Conservation (phyloP, 1,140 invertebrate genomes). For the Heliconius hewitsoni region DNA sequence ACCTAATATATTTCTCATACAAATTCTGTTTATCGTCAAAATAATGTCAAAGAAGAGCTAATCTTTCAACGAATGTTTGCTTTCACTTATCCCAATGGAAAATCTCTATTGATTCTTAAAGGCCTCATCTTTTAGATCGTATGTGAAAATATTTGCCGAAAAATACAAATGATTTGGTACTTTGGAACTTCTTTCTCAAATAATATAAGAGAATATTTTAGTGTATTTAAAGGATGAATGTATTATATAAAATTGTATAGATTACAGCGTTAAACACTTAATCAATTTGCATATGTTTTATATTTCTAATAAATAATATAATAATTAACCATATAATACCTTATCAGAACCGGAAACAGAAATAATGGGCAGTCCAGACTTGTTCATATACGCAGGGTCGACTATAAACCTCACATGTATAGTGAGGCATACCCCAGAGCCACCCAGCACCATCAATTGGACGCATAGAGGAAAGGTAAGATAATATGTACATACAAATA, state of each 20-base stretch:
- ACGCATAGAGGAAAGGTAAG: constrained; percentile 90
- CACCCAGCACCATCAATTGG: constrained; percentile 89
- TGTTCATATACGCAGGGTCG: constrained; percentile 92
- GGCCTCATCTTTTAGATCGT: not conserved
- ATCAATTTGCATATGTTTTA: too few species aligned
- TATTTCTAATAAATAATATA: too few species aligned
- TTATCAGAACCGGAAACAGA: constrained; percentile 90
- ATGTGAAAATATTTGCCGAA: not conserved
- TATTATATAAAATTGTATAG: too few species aligned
- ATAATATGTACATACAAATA: constrained; percentile 4
- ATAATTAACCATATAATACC: not conserved
- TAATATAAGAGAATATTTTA: too few species aligned
- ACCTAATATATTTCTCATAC: constrained; percentile 16
- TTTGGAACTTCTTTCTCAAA: not conserved
- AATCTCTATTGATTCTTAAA: constrained; percentile 37
- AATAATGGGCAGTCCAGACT: constrained; percentile 89
- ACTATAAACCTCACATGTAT: constrained; percentile 94
- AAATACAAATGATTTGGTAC: not conserved
- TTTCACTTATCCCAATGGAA: constrained; percentile 32
- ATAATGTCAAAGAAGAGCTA: constrained; percentile 38
- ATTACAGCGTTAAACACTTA: too few species aligned
- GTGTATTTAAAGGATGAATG: too few species aligned
- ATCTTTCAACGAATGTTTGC: constrained; percentile 40
- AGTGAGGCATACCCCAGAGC: constrained; percentile 90
- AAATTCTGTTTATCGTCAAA: constrained; percentile 28